Conservation (phyloP, 2,888 invertebrate species). For the Ophion obscuratus region DNA sequence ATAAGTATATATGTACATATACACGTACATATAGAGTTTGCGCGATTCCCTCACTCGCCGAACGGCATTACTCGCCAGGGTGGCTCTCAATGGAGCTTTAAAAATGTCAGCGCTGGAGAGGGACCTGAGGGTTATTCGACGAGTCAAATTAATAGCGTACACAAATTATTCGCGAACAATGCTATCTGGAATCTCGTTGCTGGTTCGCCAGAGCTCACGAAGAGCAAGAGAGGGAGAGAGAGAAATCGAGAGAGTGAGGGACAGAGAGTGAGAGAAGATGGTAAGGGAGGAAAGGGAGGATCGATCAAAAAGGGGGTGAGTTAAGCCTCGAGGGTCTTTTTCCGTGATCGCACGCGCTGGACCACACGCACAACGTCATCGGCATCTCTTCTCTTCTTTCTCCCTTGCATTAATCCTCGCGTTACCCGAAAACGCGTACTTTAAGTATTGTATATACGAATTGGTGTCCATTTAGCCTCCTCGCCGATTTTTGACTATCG, state of each 20-base stretch:
- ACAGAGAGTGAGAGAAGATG: neutral
- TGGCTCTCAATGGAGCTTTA: constrained; percentile 64
- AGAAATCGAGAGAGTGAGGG: constrained; percentile 7
- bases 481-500: no score
- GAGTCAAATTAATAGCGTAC: constrained; percentile 79
- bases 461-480: no score
- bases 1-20: constrained; percentile 7
- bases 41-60: constrained; percentile 30
- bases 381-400: constrained; percentile 20
- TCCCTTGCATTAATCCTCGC: neutral
- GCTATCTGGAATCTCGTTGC: constrained; percentile 78
- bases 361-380: constrained; percentile 77
- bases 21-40: neutral
- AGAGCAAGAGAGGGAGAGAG: constrained; percentile 16
- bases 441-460: no score
- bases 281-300: constrained; percentile 61
- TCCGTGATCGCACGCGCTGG: constrained; percentile 65
- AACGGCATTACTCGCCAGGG: constrained; percentile 25
- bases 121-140: constrained; percentile 65
- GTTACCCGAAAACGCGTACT: no score
- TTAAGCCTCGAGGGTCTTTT: constrained; percentile 61
- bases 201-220: constrained; percentile 61
- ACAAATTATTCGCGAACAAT: constrained; percentile 79
- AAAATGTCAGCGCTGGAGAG: constrained; percentile 71
- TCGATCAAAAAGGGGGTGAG: constrained; percentile 55